These are phyloP conservation scores for Eurytoma californica DNA, from an alignment of 2,888 invertebrate species.

Conservation along the genomic window DNA sequence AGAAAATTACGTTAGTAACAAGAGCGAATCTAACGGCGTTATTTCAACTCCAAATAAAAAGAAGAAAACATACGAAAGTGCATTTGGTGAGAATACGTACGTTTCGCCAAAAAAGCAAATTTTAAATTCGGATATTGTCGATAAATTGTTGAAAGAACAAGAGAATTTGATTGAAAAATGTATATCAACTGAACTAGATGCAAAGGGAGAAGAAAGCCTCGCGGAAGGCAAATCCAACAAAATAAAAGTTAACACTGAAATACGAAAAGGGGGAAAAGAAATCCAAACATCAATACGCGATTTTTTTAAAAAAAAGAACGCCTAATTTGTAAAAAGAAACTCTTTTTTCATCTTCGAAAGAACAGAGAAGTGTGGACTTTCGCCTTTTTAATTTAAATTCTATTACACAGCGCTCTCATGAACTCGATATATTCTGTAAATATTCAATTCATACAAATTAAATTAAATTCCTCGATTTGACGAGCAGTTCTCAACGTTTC, in stretches of 20 bases:
- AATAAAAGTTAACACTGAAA: background rate
- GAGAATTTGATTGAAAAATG: background rate
- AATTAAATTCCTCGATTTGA: constrained; percentile 1
- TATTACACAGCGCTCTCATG: no score
- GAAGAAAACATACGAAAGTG: constrained; percentile 42
- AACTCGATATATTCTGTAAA: no score
- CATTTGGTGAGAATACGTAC: constrained; percentile 34
- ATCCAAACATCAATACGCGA: constrained; percentile 47
- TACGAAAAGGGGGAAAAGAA: constrained; percentile 20
- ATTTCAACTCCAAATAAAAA: constrained; percentile 12
- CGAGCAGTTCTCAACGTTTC: background rate
- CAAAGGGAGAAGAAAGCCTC: constrained; percentile 28
- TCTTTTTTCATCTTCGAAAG: background rate
- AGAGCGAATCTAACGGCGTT: constrained; percentile 1
- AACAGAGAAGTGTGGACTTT: no score
- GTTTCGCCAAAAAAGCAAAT: constrained; percentile 36
- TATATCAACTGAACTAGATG: constrained; percentile 43
- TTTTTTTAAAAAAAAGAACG: constrained; percentile 47
- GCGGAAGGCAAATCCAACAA: background rate
- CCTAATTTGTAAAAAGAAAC: constrained; percentile 1
- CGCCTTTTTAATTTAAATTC: no score
- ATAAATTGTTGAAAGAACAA: constrained; percentile 40
- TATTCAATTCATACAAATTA: background rate
- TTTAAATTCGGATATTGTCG: constrained; percentile 38
- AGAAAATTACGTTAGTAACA: constrained; percentile 10